These are phyloP conservation scores for Petaurus breviceps DNA, from an alignment of 2,113 vertebrate species.

Conservation along the genomic window DNA sequence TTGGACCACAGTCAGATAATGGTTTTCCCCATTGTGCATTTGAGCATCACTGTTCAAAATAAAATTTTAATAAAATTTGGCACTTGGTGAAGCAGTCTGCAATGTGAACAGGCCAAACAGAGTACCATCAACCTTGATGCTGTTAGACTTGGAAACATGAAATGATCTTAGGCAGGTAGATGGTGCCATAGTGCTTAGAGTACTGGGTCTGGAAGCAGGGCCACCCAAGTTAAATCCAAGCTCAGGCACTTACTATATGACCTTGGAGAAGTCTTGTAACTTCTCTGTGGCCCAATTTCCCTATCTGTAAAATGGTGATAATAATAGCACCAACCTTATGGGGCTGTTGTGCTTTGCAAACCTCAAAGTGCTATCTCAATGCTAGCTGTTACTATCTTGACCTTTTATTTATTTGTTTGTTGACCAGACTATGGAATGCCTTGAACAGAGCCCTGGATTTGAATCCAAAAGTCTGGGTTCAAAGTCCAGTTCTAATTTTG, in stretches of 20 bases:
- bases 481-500: constrained; percentile 18
- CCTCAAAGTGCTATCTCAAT: no score
- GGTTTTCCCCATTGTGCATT: not conserved
- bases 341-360: no score
- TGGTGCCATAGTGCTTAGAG: no score
- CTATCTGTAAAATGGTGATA: no score
- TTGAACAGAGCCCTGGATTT: not conserved
- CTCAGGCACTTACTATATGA: no score
- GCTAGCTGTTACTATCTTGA: no score
- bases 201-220: no score
- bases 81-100: constrained; percentile 14
- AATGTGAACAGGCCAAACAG: constrained; percentile 1
- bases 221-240: no score
- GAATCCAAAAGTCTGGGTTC: not conserved
- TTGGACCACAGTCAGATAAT: not conserved
- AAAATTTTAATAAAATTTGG: not conserved
- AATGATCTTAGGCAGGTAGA: not conserved
- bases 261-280: no score
- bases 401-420: no score
- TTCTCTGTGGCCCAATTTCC: no score
- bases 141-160: not conserved
- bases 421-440: not conserved
- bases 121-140: not conserved
- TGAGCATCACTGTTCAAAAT: constrained; percentile 30
- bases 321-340: no score